Evolutionary conservation across 2,113 vertebrate genomes (phyloP).

Genomic region (Clarias magur): DNA sequence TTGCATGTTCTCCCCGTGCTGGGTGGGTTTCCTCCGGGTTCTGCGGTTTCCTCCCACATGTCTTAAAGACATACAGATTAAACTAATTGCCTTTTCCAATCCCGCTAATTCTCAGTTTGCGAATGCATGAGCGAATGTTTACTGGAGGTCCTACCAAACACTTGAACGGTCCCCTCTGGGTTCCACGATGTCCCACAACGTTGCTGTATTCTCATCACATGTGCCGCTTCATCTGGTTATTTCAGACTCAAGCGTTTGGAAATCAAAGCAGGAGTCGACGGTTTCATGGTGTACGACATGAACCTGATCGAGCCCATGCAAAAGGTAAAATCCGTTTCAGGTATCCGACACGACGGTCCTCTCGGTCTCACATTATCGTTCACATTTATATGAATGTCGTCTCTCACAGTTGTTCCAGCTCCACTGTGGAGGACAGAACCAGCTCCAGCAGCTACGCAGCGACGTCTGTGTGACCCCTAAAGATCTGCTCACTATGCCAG

Average conservation of each 20-base stretch:
- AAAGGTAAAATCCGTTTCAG: conserved; percentile 51
- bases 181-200: too few species aligned
- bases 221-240: background rate
- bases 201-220: background rate
- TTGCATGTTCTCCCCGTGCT: too few species aligned
- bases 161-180: too few species aligned
- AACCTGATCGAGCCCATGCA: conserved; percentile 78
- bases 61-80: too few species aligned
- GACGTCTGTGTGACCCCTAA: conserved; percentile 64
- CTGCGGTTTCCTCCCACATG: too few species aligned
- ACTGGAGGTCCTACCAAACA: too few species aligned
- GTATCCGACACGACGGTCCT: background rate
- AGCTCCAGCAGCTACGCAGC: conserved; percentile 62
- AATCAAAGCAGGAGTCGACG: conserved; percentile 79
- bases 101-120: too few species aligned
- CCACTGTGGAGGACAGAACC: conserved; percentile 67
- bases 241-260: conserved; percentile 77
- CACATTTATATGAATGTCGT: background rate
- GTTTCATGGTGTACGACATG: conserved; percentile 82
- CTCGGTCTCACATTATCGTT: too few species aligned
- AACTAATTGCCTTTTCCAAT: too few species aligned
- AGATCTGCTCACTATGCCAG: conserved; percentile 72
- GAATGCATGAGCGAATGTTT: too few species aligned
- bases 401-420: conserved; percentile 68
- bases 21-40: too few species aligned